phyloP scores from a whole-genome alignment of 1,140 invertebrate species.

The Magallana angulata region DNA sequence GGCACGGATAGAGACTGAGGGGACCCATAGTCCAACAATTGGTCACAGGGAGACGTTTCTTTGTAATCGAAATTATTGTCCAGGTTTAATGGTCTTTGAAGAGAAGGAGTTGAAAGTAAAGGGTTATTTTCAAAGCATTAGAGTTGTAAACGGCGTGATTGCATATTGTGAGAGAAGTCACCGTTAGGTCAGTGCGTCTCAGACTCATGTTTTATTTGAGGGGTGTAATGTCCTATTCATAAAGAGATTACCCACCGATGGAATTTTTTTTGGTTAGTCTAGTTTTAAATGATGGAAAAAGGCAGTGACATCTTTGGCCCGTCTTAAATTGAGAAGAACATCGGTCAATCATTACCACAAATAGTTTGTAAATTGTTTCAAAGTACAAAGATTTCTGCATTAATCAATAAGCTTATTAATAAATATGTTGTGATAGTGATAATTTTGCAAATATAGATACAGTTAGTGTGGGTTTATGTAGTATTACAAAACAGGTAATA shows the following conservation, averaged over 20 bases:
- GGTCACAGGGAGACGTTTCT: conserved; percentile 17
- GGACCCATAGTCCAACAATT: not conserved
- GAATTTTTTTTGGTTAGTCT: not conserved
- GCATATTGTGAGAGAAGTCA: conserved; percentile 24
- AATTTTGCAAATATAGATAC: no score
- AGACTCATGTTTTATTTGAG: not conserved
- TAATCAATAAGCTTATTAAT: no score
- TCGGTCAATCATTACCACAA: no score
- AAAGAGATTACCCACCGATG: not conserved
- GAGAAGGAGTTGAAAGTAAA: conserved; percentile 5
- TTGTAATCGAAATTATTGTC: conserved; percentile 17
- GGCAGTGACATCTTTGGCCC: no score
- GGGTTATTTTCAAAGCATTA: conserved; percentile 17
- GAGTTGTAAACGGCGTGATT: conserved; percentile 9
- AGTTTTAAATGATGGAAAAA: no score
- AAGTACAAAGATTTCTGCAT: no score
- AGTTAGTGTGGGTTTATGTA: no score
- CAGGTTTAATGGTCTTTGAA: conserved; percentile 20
- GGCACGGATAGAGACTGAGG: not conserved
- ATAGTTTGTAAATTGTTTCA: no score
- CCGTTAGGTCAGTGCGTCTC: conserved; percentile 22
- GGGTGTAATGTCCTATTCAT: not conserved
- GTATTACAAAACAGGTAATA: no score
- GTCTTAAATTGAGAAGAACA: no score
- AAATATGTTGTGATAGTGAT: no score